phyloP scores from a whole-genome alignment of 2,797 vertebrate species.

The Tragopan temminckii region DNA sequence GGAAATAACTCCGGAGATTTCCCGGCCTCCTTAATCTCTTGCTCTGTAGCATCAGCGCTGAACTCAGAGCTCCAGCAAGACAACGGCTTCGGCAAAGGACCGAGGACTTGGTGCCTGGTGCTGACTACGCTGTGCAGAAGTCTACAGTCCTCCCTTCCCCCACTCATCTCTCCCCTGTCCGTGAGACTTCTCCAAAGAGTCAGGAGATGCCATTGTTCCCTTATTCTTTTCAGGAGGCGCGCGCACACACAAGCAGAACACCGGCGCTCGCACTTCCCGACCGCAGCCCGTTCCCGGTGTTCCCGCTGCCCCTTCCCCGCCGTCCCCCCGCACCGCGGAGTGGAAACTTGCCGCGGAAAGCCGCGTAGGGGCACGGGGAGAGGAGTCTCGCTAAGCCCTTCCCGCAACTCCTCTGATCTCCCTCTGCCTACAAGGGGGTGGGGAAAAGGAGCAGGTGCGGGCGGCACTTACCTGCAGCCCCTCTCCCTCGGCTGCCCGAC shows the following conservation, averaged over 20 bases:
- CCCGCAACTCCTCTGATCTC: slow-evolving; percentile 25
- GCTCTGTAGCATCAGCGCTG: background rate
- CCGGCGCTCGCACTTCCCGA: background rate
- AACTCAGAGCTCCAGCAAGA: background rate
- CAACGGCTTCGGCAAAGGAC: background rate
- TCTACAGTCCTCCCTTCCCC: slow-evolving; percentile 12
- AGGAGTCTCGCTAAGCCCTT: background rate
- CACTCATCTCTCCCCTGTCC: background rate
- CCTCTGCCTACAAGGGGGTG: background rate
- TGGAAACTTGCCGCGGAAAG: background rate
- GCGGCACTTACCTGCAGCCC: slow-evolving; percentile 58
- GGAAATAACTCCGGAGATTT: slow-evolving; percentile 23
- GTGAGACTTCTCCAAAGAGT: slow-evolving; percentile 28
- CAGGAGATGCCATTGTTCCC: background rate
- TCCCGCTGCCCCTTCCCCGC: background rate
- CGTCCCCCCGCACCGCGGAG: background rate
- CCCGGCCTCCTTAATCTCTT: background rate
- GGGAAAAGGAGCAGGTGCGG: background rate
- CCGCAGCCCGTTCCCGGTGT: background rate
- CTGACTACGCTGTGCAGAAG: background rate
- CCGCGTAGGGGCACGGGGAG: background rate
- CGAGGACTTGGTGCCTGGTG: background rate
- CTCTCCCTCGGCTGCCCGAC: slow-evolving; percentile 12
- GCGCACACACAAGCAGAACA: background rate
- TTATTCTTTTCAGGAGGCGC: background rate